Evolutionary conservation across 1,140 invertebrate genomes (phyloP), one percentile per base, ranked within the genome.

Genomic region (Cotesia chilonis): DNA sequence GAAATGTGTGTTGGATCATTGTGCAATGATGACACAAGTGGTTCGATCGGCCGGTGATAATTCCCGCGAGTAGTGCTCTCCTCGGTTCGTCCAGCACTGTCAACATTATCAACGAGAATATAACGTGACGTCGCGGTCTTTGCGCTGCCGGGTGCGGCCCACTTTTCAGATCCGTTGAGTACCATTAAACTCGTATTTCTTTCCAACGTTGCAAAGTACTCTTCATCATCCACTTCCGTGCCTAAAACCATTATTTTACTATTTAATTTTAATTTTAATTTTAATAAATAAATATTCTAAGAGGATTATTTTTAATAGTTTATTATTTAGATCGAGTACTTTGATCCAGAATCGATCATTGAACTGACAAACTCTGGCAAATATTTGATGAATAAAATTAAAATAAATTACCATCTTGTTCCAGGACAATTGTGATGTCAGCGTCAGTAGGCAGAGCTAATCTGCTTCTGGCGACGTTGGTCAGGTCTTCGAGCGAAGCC

Each of bases 161-260:
- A 94, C 78, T 92, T 92, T 82, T 95, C 91, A 74, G 90, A 89
- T 14, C 90, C 90, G 64, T 90, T 89, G 28, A 95, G 88, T 5
- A 94, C 88, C 92, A 96, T 95, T 74, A 96, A 87, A 79, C 90
- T 92, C 5, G 94, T 94, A 78, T 95, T 93, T 72, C 90, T 91
- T 78, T 95, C 93, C 65, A 95, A 85, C 0, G 94, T 95, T 47
- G 90, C 92, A 83, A 95, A 95, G 83, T 95, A 95, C 81, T 95
- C 94, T 82, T 95, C 93, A 79, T 95, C 94, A 76, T 96, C 94
- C 47, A 96, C 93, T 88, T 95, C 94, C 1, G 94, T 96, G 17
- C 93, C 85, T 87, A 52, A 36, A 79, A 74, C 6, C n/a, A 38
- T 6, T 36, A 67, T 57, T 28, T 41, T 7, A 41, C 3, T 41